Evolutionary conservation across 1,140 invertebrate genomes (phyloP).

Genomic region (Zophobas morio): DNA sequence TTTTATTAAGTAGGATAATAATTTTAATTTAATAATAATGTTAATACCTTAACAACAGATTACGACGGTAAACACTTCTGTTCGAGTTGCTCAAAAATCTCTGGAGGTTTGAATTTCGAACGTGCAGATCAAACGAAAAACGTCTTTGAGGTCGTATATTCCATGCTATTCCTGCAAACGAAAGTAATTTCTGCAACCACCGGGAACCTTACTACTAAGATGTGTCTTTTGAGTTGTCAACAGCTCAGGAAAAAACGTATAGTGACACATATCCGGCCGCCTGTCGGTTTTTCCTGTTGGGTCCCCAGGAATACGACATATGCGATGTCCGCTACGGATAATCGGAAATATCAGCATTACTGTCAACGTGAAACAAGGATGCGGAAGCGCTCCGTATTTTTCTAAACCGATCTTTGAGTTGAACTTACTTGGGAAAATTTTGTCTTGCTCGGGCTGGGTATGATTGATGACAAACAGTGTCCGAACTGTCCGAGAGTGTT

Average conservation of each 20-base stretch:
- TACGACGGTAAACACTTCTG: too few relatives aligned
- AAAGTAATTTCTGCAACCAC: too few relatives aligned
- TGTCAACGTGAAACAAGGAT: slow-evolving; percentile 10
- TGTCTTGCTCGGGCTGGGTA: not conserved
- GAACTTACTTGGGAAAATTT: not conserved
- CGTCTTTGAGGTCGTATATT: too few relatives aligned
- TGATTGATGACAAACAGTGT: slow-evolving; percentile 8
- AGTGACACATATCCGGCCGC: slow-evolving; percentile 21
- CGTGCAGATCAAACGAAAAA: too few relatives aligned
- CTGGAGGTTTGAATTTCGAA: too few relatives aligned
- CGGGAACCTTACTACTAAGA: too few relatives aligned
- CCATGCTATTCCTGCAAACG: too few relatives aligned
- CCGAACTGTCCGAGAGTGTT: not conserved
- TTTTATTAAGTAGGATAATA: too few relatives aligned
- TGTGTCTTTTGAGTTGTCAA: not conserved
- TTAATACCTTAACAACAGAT: too few relatives aligned
- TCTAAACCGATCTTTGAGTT: slow-evolving; percentile 7
- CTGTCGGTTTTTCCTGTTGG: slow-evolving; percentile 21
- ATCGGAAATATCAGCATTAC: slow-evolving; percentile 22
- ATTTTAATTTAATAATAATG: too few relatives aligned
- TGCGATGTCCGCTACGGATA: slow-evolving; percentile 13
- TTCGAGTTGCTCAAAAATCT: too few relatives aligned
- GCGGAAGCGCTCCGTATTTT: not conserved
- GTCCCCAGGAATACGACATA: not conserved
- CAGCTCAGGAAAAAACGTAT: not conserved